Evolutionary conservation across 2,797 vertebrate genomes (phyloP).

Genomic region (Crocodylus rhombifer): DNA sequence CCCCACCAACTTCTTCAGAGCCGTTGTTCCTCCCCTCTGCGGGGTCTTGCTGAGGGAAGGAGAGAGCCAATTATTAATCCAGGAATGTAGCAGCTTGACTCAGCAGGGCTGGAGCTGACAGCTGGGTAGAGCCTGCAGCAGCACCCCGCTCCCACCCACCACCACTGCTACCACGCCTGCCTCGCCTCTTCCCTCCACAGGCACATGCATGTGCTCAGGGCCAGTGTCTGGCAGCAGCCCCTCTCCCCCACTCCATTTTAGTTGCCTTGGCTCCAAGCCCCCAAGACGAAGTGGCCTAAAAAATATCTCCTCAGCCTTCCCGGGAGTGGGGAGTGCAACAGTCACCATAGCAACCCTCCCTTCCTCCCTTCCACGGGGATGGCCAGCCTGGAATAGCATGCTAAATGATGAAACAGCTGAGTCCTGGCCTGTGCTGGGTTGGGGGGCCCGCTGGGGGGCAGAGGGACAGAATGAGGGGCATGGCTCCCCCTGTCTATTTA

Average conservation of each 20-base stretch:
- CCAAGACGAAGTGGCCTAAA: background rate
- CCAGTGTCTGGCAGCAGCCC: background rate
- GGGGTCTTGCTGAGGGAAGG: background rate
- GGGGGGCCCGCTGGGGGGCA: too few relatives aligned
- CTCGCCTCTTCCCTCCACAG: too few relatives aligned
- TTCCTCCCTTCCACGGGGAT: background rate
- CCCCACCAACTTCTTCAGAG: background rate
- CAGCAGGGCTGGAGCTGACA: background rate
- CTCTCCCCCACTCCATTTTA: background rate
- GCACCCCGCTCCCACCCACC: too few relatives aligned
- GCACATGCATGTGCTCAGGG: too few relatives aligned
- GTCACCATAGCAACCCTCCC: slow-evolving; percentile 68
- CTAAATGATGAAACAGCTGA: background rate
- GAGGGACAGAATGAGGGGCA: background rate
- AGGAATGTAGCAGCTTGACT: background rate
- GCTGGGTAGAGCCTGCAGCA: background rate
- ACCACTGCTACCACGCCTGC: too few relatives aligned
- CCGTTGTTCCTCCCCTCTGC: background rate
- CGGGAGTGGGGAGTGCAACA: background rate
- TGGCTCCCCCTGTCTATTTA: background rate
- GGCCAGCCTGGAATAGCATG: background rate
- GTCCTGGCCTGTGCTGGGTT: background rate
- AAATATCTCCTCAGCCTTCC: background rate
- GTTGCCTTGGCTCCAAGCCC: background rate
- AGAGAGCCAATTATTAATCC: background rate